Evolutionary conservation across 2,888 invertebrate genomes (phyloP), one percentile per base, ranked within the genome.

Genomic region (Lysandra bellargus): DNA sequence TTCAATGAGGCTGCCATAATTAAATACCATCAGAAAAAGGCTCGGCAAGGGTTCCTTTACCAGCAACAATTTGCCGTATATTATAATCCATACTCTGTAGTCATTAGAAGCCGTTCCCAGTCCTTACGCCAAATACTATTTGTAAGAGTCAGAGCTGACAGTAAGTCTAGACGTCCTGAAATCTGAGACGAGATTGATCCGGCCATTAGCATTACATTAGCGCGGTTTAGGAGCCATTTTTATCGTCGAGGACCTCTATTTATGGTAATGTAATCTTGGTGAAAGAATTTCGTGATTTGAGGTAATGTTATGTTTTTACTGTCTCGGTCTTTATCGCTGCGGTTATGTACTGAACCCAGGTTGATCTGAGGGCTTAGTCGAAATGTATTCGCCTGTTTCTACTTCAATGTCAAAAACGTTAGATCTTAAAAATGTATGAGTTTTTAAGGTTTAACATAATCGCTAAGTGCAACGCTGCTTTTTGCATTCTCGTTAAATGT

Each of bases 161-260:
- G 80, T 84, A 82, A 84, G 83, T 84, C 84, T 83, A 84, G 84
- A 82, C 83, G 83, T 79, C 78, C 80, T 81, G 81, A 81, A 84
- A 83, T 83, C 86, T 85, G 78, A 81, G 82, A 79, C 81, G 85
- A 88, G 89, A 91, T 89, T 88, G 90, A 91, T 89, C 87, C 86
- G 82, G 81, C 84, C 85, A 90, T 90, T 90, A 88, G 87, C 89
- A 89, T 90, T 87, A 81, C 81, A 80, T 81, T 81, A 81, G 80
- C 80, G 81, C 80, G 30, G 33, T 37, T 37, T 69, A 69, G 9
- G 61, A 7, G 4, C 33, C 69, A 37, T 69, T 69, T 69, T 69
- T 69, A 37, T 37, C 17, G 33, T 69, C 33, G 33, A 64, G 64
- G 64, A 33, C 69, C 69, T 69, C 33, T 61, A 23, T 23, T 69